Evolutionary conservation across 2,797 vertebrate genomes (phyloP).

Genomic region (Philypnodon macrostomus): DNA sequence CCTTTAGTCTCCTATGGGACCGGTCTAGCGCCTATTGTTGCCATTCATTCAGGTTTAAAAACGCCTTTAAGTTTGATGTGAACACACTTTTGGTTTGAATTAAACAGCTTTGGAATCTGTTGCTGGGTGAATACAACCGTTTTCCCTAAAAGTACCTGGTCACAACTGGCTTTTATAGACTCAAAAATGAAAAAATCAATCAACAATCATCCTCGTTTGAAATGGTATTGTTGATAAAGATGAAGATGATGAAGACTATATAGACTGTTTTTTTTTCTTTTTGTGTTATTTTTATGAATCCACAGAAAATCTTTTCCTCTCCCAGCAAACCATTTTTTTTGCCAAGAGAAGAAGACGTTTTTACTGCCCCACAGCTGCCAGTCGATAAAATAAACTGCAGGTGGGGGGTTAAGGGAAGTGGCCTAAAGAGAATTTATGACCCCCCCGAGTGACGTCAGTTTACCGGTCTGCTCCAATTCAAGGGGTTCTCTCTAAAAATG

Average conservation of each 20-base stretch:
- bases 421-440: constrained; percentile 15
- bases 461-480: neutral
- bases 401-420: constrained; percentile 6
- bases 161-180: constrained; percentile 42
- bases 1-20: constrained; percentile 1
- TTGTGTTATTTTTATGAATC: constrained; percentile 5
- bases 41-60: neutral
- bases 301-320: neutral
- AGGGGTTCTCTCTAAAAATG: neutral
- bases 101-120: too few relatives aligned
- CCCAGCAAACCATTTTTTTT: neutral
- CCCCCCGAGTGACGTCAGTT: constrained; percentile 21
- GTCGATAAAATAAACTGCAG: neutral
- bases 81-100: constrained; percentile 39
- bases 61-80: neutral
- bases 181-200: constrained; percentile 30
- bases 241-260: too few relatives aligned
- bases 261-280: too few relatives aligned
- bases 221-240: too few relatives aligned
- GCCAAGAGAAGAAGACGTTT: neutral
- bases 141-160: too few relatives aligned
- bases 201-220: constrained; percentile 9
- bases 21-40: neutral
- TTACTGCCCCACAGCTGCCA: constrained; percentile 3
- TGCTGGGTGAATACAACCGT: too few relatives aligned